Evolutionary conservation across 2,888 invertebrate genomes (phyloP).

Genomic region (Esperia sulphurella): DNA sequence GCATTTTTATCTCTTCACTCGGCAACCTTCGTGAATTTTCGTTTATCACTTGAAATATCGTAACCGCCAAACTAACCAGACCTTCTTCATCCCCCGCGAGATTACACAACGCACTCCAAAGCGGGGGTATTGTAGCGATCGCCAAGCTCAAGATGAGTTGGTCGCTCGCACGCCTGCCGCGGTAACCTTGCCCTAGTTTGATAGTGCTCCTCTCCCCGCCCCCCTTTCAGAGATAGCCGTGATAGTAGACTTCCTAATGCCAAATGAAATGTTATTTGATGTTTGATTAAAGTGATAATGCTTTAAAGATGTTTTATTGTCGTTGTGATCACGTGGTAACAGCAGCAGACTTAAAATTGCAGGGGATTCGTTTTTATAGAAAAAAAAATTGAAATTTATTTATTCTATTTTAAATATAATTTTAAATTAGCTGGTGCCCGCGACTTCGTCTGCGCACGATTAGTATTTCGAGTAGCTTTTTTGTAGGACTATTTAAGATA

Average conservation of each 20-base stretch:
- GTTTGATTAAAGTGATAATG: background rate
- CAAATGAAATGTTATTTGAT: constrained; percentile 19
- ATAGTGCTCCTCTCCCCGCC: constrained; percentile 41
- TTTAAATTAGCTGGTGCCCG: too few species aligned
- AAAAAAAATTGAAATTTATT: too few species aligned
- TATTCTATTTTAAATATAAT: too few species aligned
- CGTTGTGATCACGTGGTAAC: background rate
- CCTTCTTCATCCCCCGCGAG: background rate
- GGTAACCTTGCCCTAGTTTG: constrained; percentile 67
- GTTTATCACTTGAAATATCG: background rate
- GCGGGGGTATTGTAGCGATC: background rate
- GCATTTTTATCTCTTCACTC: constrained; percentile 27
- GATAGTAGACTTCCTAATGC: constrained; percentile 56
- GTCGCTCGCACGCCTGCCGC: constrained; percentile 12
- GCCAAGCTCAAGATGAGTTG: constrained; percentile 41
- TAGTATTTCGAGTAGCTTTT: too few species aligned
- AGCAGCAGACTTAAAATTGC: background rate
- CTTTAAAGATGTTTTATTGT: background rate
- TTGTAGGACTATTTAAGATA: too few species aligned
- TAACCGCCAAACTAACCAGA: background rate
- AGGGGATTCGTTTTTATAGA: too few species aligned
- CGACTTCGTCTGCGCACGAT: too few species aligned
- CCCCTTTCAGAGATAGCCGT: constrained; percentile 40
- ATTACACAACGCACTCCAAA: background rate
- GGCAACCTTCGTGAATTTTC: constrained; percentile 37